These are phyloP conservation scores for Cryptoblepharus egeriae DNA, from an alignment of 2,797 vertebrate genomes.

Conservation along the genomic window DNA sequence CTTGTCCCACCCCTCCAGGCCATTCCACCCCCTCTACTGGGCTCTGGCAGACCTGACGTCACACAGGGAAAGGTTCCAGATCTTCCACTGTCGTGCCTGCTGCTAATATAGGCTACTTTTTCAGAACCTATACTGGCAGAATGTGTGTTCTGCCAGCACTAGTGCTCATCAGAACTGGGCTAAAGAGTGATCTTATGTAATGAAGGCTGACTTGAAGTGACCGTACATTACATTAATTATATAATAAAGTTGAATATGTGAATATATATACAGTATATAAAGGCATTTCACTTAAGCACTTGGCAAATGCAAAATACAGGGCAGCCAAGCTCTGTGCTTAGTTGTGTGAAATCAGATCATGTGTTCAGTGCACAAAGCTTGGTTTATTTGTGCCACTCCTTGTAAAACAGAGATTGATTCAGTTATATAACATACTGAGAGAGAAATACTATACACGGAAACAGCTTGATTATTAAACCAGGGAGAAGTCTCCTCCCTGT, in stretches of 20 bases:
- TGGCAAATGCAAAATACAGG: background rate
- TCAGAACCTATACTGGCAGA: too few species aligned
- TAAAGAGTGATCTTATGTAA: background rate
- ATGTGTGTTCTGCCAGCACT: too few species aligned
- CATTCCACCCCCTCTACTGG: too few species aligned
- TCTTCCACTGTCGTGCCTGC: too few species aligned
- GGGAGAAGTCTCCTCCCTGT: background rate
- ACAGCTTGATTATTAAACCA: background rate
- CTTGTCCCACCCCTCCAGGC: too few species aligned
- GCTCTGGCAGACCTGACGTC: too few species aligned
- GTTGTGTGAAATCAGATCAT: background rate
- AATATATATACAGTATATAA: background rate
- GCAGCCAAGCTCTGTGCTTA: background rate
- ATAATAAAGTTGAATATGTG: too few species aligned
- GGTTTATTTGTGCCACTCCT: background rate
- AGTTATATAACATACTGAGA: background rate
- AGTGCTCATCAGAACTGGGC: too few species aligned
- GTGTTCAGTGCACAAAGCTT: background rate
- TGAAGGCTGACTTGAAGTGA: background rate
- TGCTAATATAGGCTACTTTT: too few species aligned
- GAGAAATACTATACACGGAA: too few species aligned
- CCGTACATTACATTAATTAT: background rate
- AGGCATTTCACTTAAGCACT: background rate
- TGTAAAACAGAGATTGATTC: background rate
- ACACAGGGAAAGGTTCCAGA: too few species aligned